These are phyloP conservation scores for Glaucopsyche alexis DNA, from an alignment of 2,888 invertebrate species.

Conservation along the genomic window DNA sequence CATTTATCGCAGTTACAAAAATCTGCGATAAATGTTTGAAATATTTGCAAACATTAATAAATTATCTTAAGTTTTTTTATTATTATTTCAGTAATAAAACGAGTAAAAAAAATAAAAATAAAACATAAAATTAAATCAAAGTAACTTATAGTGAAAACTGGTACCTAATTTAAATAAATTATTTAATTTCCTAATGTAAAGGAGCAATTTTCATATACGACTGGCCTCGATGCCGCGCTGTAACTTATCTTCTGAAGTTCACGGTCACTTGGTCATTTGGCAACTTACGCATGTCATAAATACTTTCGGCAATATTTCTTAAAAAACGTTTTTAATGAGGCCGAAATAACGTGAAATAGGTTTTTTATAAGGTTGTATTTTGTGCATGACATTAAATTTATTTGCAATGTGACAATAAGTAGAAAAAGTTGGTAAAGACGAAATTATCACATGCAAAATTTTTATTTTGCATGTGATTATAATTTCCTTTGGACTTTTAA, in stretches of 20 bases:
- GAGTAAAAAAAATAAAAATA: too few species aligned
- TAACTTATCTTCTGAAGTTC: conserved; percentile 3
- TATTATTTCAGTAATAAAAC: too few species aligned
- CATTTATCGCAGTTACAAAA: too few species aligned
- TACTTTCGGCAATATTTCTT: neutral
- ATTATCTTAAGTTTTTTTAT: too few species aligned
- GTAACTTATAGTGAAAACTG: neutral
- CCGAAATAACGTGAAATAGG: neutral
- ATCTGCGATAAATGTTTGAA: too few species aligned
- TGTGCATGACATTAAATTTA: neutral
- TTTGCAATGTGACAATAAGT: neutral
- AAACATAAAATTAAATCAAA: neutral
- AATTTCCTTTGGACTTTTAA: too few species aligned
- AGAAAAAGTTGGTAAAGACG: neutral
- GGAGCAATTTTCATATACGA: neutral
- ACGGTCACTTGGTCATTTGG: conserved; percentile 19
- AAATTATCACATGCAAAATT: too few species aligned
- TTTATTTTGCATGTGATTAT: too few species aligned
- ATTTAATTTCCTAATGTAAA: neutral
- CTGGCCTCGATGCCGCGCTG: neutral
- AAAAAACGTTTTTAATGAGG: conserved; percentile 4
- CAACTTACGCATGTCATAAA: conserved; percentile 12
- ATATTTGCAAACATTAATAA: too few species aligned
- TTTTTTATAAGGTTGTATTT: neutral
- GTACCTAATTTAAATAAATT: neutral